A percentile compares a stretch with the other conserved stretches of the same genome.
phyloP scores from a whole-genome alignment of 1,140 invertebrate species.

The Dryas iulia region DNA sequence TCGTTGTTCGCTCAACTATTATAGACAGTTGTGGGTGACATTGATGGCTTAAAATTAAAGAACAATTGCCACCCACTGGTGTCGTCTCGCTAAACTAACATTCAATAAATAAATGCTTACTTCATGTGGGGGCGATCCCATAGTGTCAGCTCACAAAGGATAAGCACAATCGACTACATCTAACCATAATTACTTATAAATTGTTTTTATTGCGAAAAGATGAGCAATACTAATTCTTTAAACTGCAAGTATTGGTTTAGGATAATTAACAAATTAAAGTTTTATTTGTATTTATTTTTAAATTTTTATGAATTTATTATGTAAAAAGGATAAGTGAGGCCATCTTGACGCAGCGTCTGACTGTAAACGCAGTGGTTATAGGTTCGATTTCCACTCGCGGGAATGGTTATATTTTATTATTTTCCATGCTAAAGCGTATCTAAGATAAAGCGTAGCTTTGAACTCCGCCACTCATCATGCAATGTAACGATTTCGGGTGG shows the following conservation, averaged over 20 bases:
- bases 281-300: too few relatives aligned
- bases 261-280: too few relatives aligned
- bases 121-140: conserved; percentile 8
- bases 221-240: not conserved
- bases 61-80: conserved; percentile 9
- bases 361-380: too few relatives aligned
- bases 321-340: too few relatives aligned
- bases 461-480: too few relatives aligned
- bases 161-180: not conserved
- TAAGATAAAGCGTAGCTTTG: too few relatives aligned
- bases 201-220: not conserved
- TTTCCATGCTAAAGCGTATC: too few relatives aligned
- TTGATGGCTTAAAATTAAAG: conserved; percentile 15
- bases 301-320: too few relatives aligned
- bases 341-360: not conserved
- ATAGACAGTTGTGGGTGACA: conserved; percentile 5
- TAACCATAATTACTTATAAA: conserved; percentile 7
- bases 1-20: not conserved
- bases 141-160: conserved; percentile 1
- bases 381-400: too few relatives aligned
- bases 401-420: too few relatives aligned
- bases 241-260: too few relatives aligned
- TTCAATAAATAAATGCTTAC: conserved; percentile 9
- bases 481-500: too few relatives aligned
- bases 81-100: conserved; percentile 6